phyloP scores from a whole-genome alignment of 2,113 vertebrate genomes.

The Pedionomus torquatus region DNA sequence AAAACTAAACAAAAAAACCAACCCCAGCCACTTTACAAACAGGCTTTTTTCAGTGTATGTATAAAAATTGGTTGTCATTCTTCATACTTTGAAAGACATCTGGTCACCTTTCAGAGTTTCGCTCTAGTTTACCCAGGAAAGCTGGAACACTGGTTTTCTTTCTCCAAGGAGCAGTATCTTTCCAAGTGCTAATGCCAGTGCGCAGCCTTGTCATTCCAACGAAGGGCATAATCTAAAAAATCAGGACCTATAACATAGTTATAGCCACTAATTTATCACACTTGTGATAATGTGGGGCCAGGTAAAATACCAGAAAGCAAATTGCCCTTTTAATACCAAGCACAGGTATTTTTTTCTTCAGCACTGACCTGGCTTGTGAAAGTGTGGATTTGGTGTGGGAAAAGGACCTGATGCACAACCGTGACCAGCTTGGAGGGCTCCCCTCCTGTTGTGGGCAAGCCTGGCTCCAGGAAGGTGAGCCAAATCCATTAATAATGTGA shows the following conservation, averaged over 20 bases:
- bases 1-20: background rate
- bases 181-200: conserved; percentile 7
- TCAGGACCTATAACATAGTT: background rate
- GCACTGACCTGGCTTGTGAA: background rate
- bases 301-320: conserved; percentile 4
- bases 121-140: conserved; percentile 31
- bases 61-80: background rate
- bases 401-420: background rate
- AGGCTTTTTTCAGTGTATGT: background rate
- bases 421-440: background rate
- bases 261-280: background rate
- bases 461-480: background rate
- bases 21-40: background rate
- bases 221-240: conserved; percentile 39
- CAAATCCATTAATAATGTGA: background rate
- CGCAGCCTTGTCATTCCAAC: conserved; percentile 52
- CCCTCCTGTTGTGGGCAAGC: background rate
- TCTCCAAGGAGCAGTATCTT: conserved; percentile 35
- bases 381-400: background rate
- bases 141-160: background rate
- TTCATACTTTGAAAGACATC: background rate
- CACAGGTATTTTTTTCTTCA: background rate
- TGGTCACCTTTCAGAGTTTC: background rate
- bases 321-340: background rate
- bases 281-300: background rate